phyloP scores from a whole-genome alignment of 2,113 vertebrate species.

The Upupa epops region DNA sequence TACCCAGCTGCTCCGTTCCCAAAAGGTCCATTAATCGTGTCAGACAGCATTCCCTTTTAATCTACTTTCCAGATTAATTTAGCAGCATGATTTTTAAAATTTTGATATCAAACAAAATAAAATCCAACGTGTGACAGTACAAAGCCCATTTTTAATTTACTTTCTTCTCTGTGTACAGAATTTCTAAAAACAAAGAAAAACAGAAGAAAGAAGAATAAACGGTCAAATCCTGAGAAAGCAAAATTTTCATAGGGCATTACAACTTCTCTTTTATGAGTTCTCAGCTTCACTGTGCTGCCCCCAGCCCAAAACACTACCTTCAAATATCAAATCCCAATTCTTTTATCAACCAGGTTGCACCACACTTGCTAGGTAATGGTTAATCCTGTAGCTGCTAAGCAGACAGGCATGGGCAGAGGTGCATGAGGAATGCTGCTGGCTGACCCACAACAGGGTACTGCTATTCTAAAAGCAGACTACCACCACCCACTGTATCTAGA shows the following conservation, averaged over 20 bases:
- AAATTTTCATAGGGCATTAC: not conserved
- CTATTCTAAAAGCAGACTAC: not conserved
- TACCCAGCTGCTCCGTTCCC: not conserved
- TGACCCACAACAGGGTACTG: accelerated
- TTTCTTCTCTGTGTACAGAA: not conserved
- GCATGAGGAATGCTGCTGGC: not conserved
- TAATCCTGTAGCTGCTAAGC: not conserved
- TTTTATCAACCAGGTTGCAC: not conserved
- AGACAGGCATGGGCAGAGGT: not conserved
- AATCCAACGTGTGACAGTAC: not conserved
- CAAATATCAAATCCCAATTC: not conserved
- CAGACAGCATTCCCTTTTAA: not conserved
- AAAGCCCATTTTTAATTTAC: not conserved
- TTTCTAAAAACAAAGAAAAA: not conserved
- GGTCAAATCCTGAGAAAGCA: not conserved
- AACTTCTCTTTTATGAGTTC: accelerated
- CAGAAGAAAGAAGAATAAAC: not conserved
- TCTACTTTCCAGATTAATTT: constrained; percentile 2
- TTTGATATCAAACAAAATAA: not conserved
- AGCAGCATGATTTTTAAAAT: not conserved
- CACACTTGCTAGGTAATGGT: not conserved
- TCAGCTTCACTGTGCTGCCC: not conserved
- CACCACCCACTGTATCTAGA: accelerated
- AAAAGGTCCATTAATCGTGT: not conserved
- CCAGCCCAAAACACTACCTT: not conserved